A percentile compares a stretch with the other conserved stretches of the same genome.
phyloP scores from a whole-genome alignment of 2,113 vertebrate species.

The Myodes glareolus region DNA sequence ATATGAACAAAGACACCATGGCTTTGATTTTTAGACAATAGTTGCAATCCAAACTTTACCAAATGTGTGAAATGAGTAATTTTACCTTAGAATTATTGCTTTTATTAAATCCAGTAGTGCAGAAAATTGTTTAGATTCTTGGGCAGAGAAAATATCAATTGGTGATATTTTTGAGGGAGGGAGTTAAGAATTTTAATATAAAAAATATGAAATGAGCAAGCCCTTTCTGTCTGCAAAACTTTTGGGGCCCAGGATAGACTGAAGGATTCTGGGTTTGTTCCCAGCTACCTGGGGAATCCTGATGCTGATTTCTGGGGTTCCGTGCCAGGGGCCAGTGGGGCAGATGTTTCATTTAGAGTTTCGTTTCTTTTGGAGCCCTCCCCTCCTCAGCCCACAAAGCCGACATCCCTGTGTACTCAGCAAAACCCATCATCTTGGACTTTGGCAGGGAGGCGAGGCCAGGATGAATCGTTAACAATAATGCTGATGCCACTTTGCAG shows the following conservation, averaged over 20 bases:
- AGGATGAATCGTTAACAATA: not conserved
- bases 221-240: not conserved
- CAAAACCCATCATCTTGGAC: slow-evolving; percentile 23
- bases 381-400: slow-evolving; percentile 19
- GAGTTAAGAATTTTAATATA: slow-evolving; percentile 5
- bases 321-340: slow-evolving; percentile 20
- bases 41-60: slow-evolving; percentile 54
- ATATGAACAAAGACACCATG: slow-evolving; percentile 21
- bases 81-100: slow-evolving; percentile 53
- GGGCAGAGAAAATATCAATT: slow-evolving; percentile 49
- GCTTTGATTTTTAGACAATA: slow-evolving; percentile 37
- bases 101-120: slow-evolving; percentile 43
- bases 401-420: not conserved
- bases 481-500: not conserved
- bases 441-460: slow-evolving; percentile 35
- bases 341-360: slow-evolving; percentile 48
- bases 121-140: slow-evolving; percentile 63
- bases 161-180: not conserved
- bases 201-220: slow-evolving; percentile 18
- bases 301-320: slow-evolving; percentile 55
- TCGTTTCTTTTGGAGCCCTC: slow-evolving; percentile 44
- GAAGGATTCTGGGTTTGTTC: not conserved
- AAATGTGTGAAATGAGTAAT: slow-evolving; percentile 25
- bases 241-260: not conserved
- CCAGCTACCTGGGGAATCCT: not conserved